A percentile compares a stretch with the other conserved stretches of the same genome.
These are phyloP conservation scores for Thunnus maccoyii DNA, from an alignment of 2,113 vertebrate genomes.

Conservation along the genomic window DNA sequence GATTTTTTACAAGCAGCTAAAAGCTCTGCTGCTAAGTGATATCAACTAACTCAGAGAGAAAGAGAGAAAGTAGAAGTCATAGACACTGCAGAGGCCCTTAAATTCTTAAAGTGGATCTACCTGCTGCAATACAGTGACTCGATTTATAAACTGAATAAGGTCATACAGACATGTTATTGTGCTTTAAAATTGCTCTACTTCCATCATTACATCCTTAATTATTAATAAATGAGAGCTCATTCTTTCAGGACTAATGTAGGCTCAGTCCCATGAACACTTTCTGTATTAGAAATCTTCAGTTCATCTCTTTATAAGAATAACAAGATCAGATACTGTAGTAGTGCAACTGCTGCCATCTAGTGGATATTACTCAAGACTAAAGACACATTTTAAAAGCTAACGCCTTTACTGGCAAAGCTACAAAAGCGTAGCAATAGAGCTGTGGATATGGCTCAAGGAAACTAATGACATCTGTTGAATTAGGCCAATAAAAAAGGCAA, in stretches of 20 bases:
- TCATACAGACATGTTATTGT: background rate
- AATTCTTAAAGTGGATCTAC: background rate
- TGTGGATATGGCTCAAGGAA: background rate
- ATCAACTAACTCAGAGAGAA: no score
- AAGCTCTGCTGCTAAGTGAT: background rate
- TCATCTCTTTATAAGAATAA: background rate
- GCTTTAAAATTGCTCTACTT: background rate
- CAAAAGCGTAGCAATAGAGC: background rate
- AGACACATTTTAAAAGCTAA: background rate
- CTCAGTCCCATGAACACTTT: background rate
- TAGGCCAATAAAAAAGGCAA: background rate
- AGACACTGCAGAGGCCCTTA: background rate
- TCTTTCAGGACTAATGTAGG: background rate
- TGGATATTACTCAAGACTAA: slow-evolving; percentile 44
- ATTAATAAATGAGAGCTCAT: background rate
- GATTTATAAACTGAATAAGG: background rate
- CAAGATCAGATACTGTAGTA: background rate
- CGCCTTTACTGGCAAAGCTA: background rate
- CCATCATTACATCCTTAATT: background rate
- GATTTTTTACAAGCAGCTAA: background rate
- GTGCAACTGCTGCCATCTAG: slow-evolving; percentile 70
- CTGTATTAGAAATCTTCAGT: background rate
- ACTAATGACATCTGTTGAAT: background rate
- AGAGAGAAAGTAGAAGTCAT: background rate
- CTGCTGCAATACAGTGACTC: background rate